Evolutionary conservation across 2,797 vertebrate genomes (phyloP).

Genomic region (Sebastes flavidus): DNA sequence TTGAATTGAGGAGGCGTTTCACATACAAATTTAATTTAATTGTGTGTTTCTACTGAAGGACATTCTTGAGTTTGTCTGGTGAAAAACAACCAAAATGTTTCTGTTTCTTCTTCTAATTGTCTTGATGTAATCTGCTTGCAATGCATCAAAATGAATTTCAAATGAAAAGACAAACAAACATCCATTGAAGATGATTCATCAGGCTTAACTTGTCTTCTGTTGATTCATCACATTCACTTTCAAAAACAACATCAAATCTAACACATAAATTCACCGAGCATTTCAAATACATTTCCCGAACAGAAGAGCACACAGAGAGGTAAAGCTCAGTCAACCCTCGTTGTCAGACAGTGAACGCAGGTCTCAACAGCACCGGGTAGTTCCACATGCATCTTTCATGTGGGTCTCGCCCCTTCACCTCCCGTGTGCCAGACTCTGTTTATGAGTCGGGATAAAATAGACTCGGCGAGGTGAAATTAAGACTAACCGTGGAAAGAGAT

Average conservation of each 20-base stretch:
- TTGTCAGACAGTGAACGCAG: slow-evolving; percentile 15
- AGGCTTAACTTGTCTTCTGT: not conserved
- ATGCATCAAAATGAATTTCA: not conserved
- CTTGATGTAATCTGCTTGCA: not conserved
- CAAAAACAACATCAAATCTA: not conserved
- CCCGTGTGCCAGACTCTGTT: slow-evolving; percentile 42
- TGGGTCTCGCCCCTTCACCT: slow-evolving; percentile 51
- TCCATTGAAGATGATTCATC: not conserved
- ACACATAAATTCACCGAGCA: not conserved
- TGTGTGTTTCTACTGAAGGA: not conserved
- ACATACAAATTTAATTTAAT: not conserved
- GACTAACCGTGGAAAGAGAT: slow-evolving; percentile 43
- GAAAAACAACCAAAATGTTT: not conserved
- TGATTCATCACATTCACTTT: not conserved
- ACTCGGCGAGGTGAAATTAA: slow-evolving; percentile 43
- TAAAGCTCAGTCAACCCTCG: slow-evolving; percentile 11
- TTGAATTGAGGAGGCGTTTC: not conserved
- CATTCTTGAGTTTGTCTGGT: too few species aligned
- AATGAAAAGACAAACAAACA: not conserved
- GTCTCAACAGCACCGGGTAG: slow-evolving; percentile 14
- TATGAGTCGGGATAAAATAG: slow-evolving; percentile 46
- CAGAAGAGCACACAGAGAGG: slow-evolving; percentile 3
- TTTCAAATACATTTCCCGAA: not conserved
- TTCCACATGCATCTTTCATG: slow-evolving; percentile 62
- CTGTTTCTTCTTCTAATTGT: not conserved